Evolutionary conservation across 2,797 vertebrate genomes (phyloP), one percentile per base, ranked within the genome.

Genomic region (Tinamus major): DNA sequence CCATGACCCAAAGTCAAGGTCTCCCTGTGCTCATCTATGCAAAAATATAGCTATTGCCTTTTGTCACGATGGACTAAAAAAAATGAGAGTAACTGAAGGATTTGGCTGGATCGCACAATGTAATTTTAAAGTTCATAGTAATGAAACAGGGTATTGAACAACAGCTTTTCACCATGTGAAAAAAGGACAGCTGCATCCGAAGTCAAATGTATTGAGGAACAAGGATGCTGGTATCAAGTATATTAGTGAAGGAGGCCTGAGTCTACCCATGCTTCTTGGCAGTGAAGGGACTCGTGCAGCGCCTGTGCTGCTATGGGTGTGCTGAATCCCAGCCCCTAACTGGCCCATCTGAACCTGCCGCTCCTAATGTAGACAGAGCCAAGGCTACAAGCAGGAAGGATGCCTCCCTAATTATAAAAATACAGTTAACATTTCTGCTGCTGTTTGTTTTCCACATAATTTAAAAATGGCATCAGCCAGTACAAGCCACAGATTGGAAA

Each of bases 201-300:
- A 84, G 41, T 13, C 13, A 69, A 76, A 78, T 0, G 1, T 0
- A 1, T 4, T 12, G 15, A 55, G 14, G 24, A 24, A 29, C 24
- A 65, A 37, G 33, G 0, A 0, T 72, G 37, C 14, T 51, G 59
- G 23, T 51, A 67, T n/a, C 20, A 17, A 15, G 42, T 1, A 13
- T 4, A 17, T 29, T 12, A 48, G 16, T 3, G 14, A 71, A 31
- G 23, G 19, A 31, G 23, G 19, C 44, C 19, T 1, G 0, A 35
- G 8, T 14, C 14, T 56, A 9, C 5, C 10, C 20, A 33, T 21
- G 31, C 8, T 44, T 56, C 35, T 70, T 7, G 3, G 26, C 18
- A 63, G 26, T 24, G 41, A 17, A 67, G 61, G 39, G 82, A 7
- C 67, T 81, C 63, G 39, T 26, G 56, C 19, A 31, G 10, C 27